These are phyloP conservation scores for Nasua narica DNA, from an alignment of 2,797 vertebrate species.

Conservation along the genomic window DNA sequence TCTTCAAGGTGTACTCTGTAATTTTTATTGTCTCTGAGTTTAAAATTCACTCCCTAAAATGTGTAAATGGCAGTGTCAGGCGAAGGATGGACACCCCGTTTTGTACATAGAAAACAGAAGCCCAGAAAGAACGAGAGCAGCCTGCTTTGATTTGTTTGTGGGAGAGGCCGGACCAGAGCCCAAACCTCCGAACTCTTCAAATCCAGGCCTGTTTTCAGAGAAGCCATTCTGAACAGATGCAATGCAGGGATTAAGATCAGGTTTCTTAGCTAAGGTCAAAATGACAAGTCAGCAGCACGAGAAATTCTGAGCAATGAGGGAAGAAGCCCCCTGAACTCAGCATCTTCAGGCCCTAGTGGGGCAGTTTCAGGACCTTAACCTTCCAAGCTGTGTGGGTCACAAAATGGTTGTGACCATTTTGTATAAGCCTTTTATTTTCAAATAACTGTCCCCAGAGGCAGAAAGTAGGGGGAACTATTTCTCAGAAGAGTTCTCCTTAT, in stretches of 20 bases:
- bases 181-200: conserved; percentile 34
- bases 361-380: neutral
- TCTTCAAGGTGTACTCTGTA: conserved; percentile 28
- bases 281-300: neutral
- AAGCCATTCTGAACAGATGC: conserved; percentile 31
- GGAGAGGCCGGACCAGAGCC: neutral
- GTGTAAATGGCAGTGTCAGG: conserved; percentile 22
- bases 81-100: neutral
- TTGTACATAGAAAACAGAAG: neutral
- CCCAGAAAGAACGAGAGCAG: neutral
- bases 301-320: neutral
- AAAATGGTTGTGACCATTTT: neutral
- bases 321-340: conserved; percentile 19
- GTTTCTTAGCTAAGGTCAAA: conserved; percentile 54
- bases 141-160: conserved; percentile 8
- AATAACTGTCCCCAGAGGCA: neutral
- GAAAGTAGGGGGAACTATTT: conserved; percentile 11
- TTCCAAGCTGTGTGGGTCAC: neutral
- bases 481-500: neutral
- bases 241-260: conserved; percentile 11
- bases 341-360: neutral
- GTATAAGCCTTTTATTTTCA: conserved; percentile 13
- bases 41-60: conserved; percentile 34
- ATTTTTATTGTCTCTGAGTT: conserved; percentile 9
- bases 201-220: conserved; percentile 46